Evolutionary conservation across 1,140 invertebrate genomes (phyloP), one percentile per base, ranked within the genome.

Genomic region (Drosophila serrata): DNA sequence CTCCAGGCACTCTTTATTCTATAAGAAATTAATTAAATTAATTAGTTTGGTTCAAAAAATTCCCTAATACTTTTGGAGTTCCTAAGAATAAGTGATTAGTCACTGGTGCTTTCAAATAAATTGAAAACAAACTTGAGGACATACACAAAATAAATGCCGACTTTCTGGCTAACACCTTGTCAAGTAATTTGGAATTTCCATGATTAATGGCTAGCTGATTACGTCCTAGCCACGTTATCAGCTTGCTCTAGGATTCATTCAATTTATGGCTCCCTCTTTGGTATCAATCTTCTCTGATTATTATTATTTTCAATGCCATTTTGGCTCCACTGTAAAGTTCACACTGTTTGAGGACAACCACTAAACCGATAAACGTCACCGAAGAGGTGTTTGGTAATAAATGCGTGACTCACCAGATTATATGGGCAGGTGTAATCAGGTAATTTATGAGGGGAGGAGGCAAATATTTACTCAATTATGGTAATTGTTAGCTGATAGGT

Each of bases 401-500:
- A 61, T 27, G 9, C 12, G 31, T 64, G 61, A 64, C 19, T 64
- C 61, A 64, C 15, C 61, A 37, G 17, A 40, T 33, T 22, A 24
- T 22, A 24, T 61, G 11, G 56, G 27, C 58, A 39, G 13, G 37
- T 33, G 37, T 62, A 42, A 64, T 64, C 61, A 61, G 27, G 37
- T 40, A 24, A 61, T 61, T 61, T 61, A 60, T 42, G 39, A 17
- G 11, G 56, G 6, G 24, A 37, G 27, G 13, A 8, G 27, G 37
- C 6, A 56, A 60, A 24, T 59, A 24, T 37, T 17, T 60, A 22
- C 17, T 6, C 9, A 27, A 22, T 57, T 31, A 42, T 33, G 37
- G 29, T 63, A 61, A 63, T 63, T 29, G 40, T 17, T 64, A 61
- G 24, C 37, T 31, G 60, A 63, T 63, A 12, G 35, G 12, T n/a